Percentiles rank a stretch among this genome's conserved stretches.
These are phyloP conservation scores for Platysternon megacephalum DNA, from an alignment of 2,113 vertebrate species.

Conservation along the genomic window DNA sequence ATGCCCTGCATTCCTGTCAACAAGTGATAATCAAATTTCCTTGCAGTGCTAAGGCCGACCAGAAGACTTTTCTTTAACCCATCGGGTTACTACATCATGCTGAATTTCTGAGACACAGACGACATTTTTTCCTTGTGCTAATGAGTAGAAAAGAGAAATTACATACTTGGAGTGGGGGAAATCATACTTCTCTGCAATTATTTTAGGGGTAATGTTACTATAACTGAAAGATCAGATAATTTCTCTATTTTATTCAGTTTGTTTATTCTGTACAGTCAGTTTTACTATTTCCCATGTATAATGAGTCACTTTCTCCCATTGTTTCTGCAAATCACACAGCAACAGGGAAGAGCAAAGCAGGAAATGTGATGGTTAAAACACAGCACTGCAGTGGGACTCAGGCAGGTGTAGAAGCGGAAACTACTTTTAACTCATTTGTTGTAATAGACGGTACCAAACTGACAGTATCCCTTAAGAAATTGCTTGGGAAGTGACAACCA, in stretches of 20 bases:
- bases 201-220: not conserved
- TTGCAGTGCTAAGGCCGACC: slow-evolving; percentile 49
- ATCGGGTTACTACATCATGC: slow-evolving; percentile 16
- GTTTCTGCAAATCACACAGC: slow-evolving; percentile 44
- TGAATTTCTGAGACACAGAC: slow-evolving; percentile 29
- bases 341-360: slow-evolving; percentile 26
- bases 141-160: not conserved
- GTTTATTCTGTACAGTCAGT: slow-evolving; percentile 58
- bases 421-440: not conserved
- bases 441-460: not conserved
- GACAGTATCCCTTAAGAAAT: not conserved
- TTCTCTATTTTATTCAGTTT: slow-evolving; percentile 38
- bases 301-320: slow-evolving; percentile 49
- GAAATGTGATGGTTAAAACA: not conserved
- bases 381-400: not conserved
- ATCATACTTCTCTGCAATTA: slow-evolving; percentile 27
- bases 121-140: slow-evolving; percentile 8
- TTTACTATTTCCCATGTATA: slow-evolving; percentile 10
- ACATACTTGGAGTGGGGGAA: not conserved
- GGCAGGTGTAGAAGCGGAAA: not conserved
- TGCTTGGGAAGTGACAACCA: not conserved
- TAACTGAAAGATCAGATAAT: slow-evolving; percentile 30
- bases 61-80: slow-evolving; percentile 34
- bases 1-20: slow-evolving; percentile 70
- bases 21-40: slow-evolving; percentile 71